Conservation (phyloP, 2,113 vertebrate genomes). For the Thalassoma bifasciatum region DNA sequence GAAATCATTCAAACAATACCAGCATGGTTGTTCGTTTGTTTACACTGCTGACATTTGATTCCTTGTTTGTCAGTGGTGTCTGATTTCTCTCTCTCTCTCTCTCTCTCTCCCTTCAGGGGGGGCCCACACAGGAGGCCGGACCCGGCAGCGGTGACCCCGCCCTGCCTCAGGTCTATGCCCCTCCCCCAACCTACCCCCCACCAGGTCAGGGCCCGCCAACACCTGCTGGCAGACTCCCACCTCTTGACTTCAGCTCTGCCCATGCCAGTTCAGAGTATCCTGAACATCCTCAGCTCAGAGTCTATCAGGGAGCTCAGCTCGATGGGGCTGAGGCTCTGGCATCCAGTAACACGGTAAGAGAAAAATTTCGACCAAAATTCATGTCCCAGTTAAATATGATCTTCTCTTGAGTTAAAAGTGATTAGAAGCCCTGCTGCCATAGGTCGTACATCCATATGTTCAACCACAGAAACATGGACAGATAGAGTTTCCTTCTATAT, state of each 20-base stretch:
- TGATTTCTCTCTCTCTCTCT: constrained; percentile 20
- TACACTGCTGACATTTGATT: constrained; percentile 13
- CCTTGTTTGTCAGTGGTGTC: not conserved
- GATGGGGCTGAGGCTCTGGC: constrained; percentile 76
- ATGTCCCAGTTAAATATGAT: constrained; percentile 41
- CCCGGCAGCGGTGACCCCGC: constrained; percentile 78
- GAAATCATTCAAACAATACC: not conserved
- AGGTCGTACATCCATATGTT: constrained; percentile 51
- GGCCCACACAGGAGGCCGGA: constrained; percentile 80
- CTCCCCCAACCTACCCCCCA: constrained; percentile 81
- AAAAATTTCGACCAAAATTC: not conserved
- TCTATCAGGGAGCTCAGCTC: constrained; percentile 82
- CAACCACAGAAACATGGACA: constrained; percentile 42
- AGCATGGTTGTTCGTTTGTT: constrained; percentile 32
- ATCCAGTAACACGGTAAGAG: constrained; percentile 77
- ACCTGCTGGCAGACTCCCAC: constrained; percentile 74
- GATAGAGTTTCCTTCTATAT: constrained; percentile 73
- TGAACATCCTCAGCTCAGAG: constrained; percentile 82
- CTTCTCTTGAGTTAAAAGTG: constrained; percentile 18
- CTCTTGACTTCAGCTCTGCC: constrained; percentile 81
- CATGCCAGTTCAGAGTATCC: constrained; percentile 79
- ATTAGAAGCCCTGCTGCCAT: constrained; percentile 26
- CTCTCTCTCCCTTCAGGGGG: constrained; percentile 68
- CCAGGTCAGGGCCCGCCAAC: constrained; percentile 79
- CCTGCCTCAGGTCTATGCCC: constrained; percentile 83